Base-by-base conservation (phyloP, 2,113 vertebrate genomes). In the Phrynosoma blainvillii region DNA sequence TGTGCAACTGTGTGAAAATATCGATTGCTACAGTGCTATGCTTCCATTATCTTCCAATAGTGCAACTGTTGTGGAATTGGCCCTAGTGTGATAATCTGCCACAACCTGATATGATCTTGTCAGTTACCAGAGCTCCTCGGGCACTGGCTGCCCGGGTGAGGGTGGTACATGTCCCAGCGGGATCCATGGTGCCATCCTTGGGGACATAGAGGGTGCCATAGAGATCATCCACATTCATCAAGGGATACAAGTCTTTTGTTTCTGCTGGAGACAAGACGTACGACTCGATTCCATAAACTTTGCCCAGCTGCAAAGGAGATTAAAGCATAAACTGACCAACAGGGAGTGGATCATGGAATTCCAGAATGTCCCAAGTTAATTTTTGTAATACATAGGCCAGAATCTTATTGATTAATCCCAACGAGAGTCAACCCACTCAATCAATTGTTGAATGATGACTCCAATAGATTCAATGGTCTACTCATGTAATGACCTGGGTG, bases 131-230 rank as follows among this genome's bases (percentile, higher is more conserved):
- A 14, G 98, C 98, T 1, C 98, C 99, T 12, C 97, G 95, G 82
- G 98, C 96, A 0, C 96, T 88, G 0, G 99, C 98, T 0, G 99
- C 99, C 91, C 99, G 96, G 93, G 96, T 90, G 10, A 99, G 97
- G 1, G 98, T 96, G 0, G 97, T 97, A 42, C 99, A 99, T 93
- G 98, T 99, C 56, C 99, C 99, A 0, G 98, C 98, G 0, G 99
- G 99, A 94, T 99, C 99, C 98, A 99, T 98, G 84, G 98, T 99
- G 23, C 99, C 99, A 0, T 99, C 99, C 52, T 98, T 98, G 0
- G 99, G 99, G 13, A 99, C 99, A 0, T 99, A 99, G 21, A 99
- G 96, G 0, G 98, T 99, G 84, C 99, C 99, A 0, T 98, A 99
- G 1, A 99, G 98, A 93, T 99, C 99, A 0, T 96, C 94, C 0